Evolutionary conservation across 2,888 invertebrate genomes (phyloP).

Genomic region (Trichacis sp.): DNA sequence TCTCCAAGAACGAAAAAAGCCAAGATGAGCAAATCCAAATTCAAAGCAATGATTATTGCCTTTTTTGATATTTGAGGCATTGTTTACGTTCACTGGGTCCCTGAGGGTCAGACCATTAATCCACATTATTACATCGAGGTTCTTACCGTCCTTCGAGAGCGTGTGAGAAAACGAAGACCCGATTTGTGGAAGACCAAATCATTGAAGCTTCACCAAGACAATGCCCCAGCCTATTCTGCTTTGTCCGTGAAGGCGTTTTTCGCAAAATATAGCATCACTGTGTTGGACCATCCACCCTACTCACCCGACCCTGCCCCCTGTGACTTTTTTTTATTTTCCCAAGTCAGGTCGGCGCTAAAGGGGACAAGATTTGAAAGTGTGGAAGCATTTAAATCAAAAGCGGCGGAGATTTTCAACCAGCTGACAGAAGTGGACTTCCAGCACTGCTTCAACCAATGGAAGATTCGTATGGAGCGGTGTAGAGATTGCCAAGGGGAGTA

Average conservation of each 20-base stretch:
- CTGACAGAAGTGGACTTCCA: conserved; percentile 12
- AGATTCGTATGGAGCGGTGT: conserved; percentile 10
- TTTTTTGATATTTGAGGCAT: no score
- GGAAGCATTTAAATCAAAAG: conserved; percentile 11
- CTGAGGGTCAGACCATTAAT: conserved; percentile 44
- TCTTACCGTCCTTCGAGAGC: conserved; percentile 38
- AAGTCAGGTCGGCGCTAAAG: neutral
- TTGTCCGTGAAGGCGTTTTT: conserved; percentile 42
- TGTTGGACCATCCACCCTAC: conserved; percentile 45
- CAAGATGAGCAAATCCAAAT: no score
- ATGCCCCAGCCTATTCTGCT: conserved; percentile 39
- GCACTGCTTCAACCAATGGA: conserved; percentile 7
- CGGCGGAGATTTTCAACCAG: conserved; percentile 5
- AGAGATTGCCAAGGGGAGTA: conserved; percentile 6
- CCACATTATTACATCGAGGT: conserved; percentile 45
- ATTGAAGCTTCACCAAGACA: conserved; percentile 50
- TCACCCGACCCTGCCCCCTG: conserved; percentile 40
- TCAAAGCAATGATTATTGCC: no score
- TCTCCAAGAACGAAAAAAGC: no score
- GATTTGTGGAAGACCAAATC: conserved; percentile 40
- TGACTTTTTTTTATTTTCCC: conserved; percentile 31
- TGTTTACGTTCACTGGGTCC: conserved; percentile 45
- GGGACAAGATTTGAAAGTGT: conserved; percentile 7
- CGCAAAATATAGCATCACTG: conserved; percentile 40
- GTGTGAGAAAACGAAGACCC: conserved; percentile 42